Conservation (phyloP, 2,888 invertebrate genomes). For the Nephrotoma flavescens region DNA sequence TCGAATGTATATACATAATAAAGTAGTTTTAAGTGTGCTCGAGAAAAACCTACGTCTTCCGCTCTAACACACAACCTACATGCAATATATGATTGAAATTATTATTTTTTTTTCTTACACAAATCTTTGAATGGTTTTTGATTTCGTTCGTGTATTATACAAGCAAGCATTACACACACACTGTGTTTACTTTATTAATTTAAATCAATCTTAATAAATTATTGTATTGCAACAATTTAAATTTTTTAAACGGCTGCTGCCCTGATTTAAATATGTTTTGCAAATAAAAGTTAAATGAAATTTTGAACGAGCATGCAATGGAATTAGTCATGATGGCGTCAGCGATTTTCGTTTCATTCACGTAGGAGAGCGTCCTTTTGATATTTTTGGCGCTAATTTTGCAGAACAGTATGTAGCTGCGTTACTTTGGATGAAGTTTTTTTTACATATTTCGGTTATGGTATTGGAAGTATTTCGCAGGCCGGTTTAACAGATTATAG, state of each 20-base stretch:
- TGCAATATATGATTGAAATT: background rate
- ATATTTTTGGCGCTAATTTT: no score
- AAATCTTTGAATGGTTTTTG: background rate
- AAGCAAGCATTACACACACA: background rate
- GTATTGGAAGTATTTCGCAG: no score
- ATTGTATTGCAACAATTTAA: background rate
- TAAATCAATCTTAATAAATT: background rate
- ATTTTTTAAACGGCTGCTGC: background rate
- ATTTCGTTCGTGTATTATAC: background rate
- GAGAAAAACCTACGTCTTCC: background rate
- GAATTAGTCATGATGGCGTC: no score
- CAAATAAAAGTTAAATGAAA: background rate
- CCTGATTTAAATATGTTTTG: background rate
- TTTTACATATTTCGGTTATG: no score
- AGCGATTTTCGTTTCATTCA: no score
- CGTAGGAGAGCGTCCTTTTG: no score
- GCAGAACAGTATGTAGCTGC: no score
- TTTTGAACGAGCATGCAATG: background rate
- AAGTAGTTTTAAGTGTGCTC: background rate
- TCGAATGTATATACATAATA: background rate
- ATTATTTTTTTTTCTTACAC: background rate
- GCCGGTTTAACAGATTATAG: no score
- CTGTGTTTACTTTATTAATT: background rate
- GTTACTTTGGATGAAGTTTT: no score
- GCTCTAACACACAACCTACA: background rate